Conservation (phyloP, 2,888 invertebrate species). For the Chymomyza amoena region DNA sequence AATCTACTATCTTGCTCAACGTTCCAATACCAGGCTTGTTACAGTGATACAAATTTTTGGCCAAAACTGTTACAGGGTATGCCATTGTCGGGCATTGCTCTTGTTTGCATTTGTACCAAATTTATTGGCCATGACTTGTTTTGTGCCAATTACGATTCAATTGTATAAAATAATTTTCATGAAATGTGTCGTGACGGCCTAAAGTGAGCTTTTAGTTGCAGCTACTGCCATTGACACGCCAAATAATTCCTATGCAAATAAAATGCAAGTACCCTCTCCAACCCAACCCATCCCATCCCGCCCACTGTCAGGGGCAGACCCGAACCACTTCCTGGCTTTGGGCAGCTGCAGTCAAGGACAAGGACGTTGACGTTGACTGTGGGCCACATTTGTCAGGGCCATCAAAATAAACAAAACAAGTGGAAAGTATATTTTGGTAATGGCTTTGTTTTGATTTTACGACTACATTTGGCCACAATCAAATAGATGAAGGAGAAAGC, state of each 20-base stretch:
- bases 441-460: slow-evolving; percentile 62
- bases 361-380: slow-evolving; percentile 14
- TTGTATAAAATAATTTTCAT: neutral
- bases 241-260: slow-evolving; percentile 40
- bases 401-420: slow-evolving; percentile 11
- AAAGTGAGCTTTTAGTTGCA: neutral
- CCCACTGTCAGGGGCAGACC: neutral
- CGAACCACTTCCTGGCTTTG: neutral
- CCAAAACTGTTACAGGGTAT: no score
- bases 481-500: slow-evolving; percentile 33
- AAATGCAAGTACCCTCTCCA: slow-evolving; percentile 49
- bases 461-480: slow-evolving; percentile 61
- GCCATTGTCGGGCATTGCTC: no score
- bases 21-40: no score
- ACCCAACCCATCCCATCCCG: no score
- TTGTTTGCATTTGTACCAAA: neutral
- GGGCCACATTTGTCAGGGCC: slow-evolving; percentile 60
- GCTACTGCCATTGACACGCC: neutral
- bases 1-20: no score
- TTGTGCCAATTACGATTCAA: neutral
- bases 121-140: slow-evolving; percentile 6
- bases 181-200: neutral
- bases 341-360: neutral
- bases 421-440: slow-evolving; percentile 41
- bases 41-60: no score